phyloP scores from a whole-genome alignment of 2,888 invertebrate genomes.

The Lycaena phlaeas region DNA sequence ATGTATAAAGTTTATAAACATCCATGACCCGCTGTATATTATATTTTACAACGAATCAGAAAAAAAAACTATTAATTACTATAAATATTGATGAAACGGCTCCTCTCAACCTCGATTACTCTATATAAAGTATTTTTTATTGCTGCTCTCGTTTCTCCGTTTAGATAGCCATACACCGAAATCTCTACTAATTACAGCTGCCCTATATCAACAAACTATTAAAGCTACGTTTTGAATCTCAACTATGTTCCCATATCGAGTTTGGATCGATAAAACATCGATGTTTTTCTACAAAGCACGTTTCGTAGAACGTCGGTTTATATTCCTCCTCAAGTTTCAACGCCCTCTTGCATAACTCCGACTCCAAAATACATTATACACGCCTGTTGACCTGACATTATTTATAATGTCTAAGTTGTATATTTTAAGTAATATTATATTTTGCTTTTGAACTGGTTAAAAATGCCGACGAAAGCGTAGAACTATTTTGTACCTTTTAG shows the following conservation, averaged over 20 bases:
- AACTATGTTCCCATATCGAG: slow-evolving; percentile 54
- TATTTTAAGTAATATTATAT: no score
- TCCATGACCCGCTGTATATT: no score
- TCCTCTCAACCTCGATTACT: not conserved
- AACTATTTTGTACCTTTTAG: no score
- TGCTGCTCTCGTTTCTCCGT: no score
- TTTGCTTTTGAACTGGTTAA: no score
- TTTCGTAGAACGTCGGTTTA: slow-evolving; percentile 49
- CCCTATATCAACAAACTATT: slow-evolving; percentile 24
- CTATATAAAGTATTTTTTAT: not conserved
- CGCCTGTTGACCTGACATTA: slow-evolving; percentile 54
- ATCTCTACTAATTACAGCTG: slow-evolving; percentile 21
- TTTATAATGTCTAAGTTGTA: no score
- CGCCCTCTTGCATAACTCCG: slow-evolving; percentile 53
- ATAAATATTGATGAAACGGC: no score
- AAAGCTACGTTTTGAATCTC: slow-evolving; percentile 47
- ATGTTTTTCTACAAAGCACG: slow-evolving; percentile 66
- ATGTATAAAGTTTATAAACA: no score
- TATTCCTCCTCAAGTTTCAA: slow-evolving; percentile 44
- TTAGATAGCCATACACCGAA: slow-evolving; percentile 18
- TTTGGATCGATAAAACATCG: slow-evolving; percentile 52
- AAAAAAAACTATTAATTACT: no score
- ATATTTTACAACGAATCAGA: no score
- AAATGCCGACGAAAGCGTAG: no score
- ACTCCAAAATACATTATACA: slow-evolving; percentile 30